Evolutionary conservation across 2,888 invertebrate genomes (phyloP).

Genomic region (Synanthedon myopaeformis): DNA sequence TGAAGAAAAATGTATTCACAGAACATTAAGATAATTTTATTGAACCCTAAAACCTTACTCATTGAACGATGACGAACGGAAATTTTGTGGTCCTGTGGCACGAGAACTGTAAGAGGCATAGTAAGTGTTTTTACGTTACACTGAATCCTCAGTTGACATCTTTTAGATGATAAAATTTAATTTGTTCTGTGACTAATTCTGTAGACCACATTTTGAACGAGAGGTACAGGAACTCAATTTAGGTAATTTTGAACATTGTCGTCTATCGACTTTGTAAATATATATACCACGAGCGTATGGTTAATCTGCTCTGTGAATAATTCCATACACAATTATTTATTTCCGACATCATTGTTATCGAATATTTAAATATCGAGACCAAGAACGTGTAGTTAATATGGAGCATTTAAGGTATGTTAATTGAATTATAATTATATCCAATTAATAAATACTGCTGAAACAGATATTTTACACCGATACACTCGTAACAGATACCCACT

Average conservation of each 20-base stretch:
- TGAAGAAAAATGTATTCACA: no score
- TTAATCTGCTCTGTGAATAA: conserved; percentile 15
- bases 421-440: not conserved
- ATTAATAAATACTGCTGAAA: conserved; percentile 2
- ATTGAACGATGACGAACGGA: conserved; percentile 55
- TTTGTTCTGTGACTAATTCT: conserved; percentile 24
- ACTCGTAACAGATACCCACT: no score
- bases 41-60: conserved; percentile 39
- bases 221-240: no score
- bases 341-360: no score
- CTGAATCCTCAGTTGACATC: conserved; percentile 1
- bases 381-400: no score
- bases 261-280: no score
- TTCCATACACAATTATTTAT: not conserved
- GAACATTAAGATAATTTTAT: not conserved
- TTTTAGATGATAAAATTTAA: no score
- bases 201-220: no score
- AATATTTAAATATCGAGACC: no score
- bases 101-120: conserved; percentile 43
- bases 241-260: no score
- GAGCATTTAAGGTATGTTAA: no score
- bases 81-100: conserved; percentile 59
- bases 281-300: no score
- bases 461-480: conserved; percentile 5
- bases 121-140: conserved; percentile 16